Percentiles rank a stretch among this genome's conserved stretches.
Conservation (phyloP, 2,113 vertebrate species). For the Callocephalon fimbriatum region DNA sequence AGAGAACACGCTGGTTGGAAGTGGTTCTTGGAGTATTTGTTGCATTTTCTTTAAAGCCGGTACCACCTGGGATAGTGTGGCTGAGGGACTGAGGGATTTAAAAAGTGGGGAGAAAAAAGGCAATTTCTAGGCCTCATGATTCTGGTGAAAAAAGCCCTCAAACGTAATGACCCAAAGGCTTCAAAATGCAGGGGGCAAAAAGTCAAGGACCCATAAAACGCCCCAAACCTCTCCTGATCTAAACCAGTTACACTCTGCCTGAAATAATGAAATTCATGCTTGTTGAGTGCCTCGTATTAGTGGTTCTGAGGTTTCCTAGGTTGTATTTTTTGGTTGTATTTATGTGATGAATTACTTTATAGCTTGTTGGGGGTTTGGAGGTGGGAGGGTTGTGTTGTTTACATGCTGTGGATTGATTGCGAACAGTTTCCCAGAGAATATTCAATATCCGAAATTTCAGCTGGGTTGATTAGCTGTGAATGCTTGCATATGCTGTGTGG, state of each 20-base stretch:
- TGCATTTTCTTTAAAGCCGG: background rate
- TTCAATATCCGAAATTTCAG: conserved; percentile 34
- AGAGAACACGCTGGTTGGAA: background rate
- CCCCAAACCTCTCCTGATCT: background rate
- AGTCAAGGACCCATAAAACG: background rate
- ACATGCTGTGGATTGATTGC: conserved; percentile 26
- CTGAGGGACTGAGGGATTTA: background rate
- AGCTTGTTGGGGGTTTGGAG: background rate
- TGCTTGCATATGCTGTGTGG: conserved; percentile 52
- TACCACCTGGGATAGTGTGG: background rate
- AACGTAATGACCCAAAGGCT: background rate
- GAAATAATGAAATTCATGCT: background rate
- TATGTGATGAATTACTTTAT: background rate
- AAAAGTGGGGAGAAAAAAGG: rapidly evolving
- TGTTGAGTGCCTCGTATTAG: background rate
- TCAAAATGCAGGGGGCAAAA: background rate
- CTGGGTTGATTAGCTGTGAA: conserved; percentile 62
- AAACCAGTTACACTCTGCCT: background rate
- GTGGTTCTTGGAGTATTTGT: background rate
- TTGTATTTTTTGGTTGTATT: background rate
- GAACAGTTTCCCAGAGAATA: conserved; percentile 34
- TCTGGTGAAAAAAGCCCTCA: background rate
- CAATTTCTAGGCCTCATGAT: background rate
- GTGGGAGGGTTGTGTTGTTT: conserved; percentile 47
- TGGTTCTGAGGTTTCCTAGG: background rate